Percentiles rank a stretch among this genome's conserved stretches.
phyloP scores from a whole-genome alignment of 2,113 vertebrate genomes.

The Toxotes chatareus region DNA sequence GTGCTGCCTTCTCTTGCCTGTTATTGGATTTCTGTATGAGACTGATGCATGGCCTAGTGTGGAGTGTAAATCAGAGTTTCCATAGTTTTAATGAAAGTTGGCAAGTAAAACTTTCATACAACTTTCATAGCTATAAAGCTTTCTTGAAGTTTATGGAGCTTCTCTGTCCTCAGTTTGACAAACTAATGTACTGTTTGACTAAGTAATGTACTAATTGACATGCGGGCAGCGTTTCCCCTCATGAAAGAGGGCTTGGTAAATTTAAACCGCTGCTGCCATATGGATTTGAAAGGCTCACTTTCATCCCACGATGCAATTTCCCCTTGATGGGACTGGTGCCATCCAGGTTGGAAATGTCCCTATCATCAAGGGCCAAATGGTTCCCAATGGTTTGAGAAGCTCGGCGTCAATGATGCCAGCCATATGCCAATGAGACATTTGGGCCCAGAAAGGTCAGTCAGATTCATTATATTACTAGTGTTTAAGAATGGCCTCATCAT shows the following conservation, averaged over 20 bases:
- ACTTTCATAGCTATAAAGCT: conserved; percentile 21
- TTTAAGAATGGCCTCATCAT: conserved; percentile 23
- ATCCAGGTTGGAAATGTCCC: conserved; percentile 41
- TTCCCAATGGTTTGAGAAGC: conserved; percentile 44
- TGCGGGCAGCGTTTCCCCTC: not conserved
- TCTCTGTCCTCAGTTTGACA: conserved; percentile 35
- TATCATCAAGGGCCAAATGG: conserved; percentile 46
- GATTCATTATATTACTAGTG: conserved; percentile 26
- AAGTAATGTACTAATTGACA: conserved; percentile 28
- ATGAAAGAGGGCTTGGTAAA: conserved; percentile 31
- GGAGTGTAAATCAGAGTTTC: not conserved
- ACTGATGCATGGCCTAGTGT: not conserved
- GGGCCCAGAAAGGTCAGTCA: conserved; percentile 25
- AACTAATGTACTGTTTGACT: conserved; percentile 44
- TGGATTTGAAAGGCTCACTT: conserved; percentile 43
- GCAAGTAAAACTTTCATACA: conserved; percentile 28
- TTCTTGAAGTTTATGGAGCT: conserved; percentile 44
- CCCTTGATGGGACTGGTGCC: not conserved
- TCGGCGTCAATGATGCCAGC: conserved; percentile 11
- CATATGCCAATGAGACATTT: conserved; percentile 50
- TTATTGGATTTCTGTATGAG: not conserved
- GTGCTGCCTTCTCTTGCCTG: not conserved
- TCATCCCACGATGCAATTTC: not conserved
- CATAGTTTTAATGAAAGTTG: conserved; percentile 28
- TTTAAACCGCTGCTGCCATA: conserved; percentile 32